Evolutionary conservation across 2,113 vertebrate species (phyloP).

Genomic region (Rhabdornis inornatus): DNA sequence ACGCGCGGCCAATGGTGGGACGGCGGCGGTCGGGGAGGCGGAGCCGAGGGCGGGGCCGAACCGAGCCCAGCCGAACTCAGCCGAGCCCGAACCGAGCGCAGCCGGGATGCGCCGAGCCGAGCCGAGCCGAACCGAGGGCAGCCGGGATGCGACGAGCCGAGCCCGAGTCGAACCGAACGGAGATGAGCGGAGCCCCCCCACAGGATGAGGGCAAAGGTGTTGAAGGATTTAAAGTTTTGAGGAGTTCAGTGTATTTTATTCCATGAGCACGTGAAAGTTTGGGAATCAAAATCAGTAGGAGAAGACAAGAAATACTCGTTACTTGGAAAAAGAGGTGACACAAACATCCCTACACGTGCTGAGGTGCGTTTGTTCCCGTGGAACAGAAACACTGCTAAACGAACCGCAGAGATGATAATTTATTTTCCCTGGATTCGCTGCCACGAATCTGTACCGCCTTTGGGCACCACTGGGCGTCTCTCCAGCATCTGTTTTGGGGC

Average conservation of each 20-base stretch:
- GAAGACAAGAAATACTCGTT: background rate
- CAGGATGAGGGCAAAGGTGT: rapidly evolving
- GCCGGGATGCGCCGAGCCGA: background rate
- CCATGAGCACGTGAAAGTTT: background rate
- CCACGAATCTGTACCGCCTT: background rate
- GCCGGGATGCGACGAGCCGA: background rate
- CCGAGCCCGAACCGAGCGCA: background rate
- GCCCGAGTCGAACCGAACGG: rapidly evolving
- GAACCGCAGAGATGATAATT: rapidly evolving
- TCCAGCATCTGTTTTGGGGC: background rate
- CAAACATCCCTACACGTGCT: background rate
- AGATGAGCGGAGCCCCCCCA: background rate
- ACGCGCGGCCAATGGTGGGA: too few species aligned
- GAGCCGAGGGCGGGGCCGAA: background rate
- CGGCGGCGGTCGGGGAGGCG: background rate
- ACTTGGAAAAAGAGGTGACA: background rate
- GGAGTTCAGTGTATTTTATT: background rate
- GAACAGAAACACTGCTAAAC: background rate
- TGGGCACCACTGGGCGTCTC: conserved; percentile 57
- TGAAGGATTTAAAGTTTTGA: background rate
- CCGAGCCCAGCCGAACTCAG: background rate
- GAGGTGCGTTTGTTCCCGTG: background rate
- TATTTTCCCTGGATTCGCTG: too few species aligned
- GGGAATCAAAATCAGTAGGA: background rate
- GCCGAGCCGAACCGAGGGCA: background rate